Base-by-base conservation (phyloP, 2,888 invertebrate species). In the Amphipyra tragopoginis region DNA sequence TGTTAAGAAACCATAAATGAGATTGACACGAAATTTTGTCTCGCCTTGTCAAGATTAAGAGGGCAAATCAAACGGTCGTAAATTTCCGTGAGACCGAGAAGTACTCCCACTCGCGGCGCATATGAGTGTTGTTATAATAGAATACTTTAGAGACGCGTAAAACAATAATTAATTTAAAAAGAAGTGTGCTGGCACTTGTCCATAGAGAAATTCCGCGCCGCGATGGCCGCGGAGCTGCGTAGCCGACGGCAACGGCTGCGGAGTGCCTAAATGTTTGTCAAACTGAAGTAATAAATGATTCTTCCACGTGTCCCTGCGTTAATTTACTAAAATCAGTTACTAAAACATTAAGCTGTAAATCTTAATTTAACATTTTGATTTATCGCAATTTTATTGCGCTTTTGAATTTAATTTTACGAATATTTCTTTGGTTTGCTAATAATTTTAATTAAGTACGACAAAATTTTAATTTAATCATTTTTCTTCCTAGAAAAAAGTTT, bases 141-240 rank as follows among this genome's bases (percentile, higher is more conserved):
- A 89, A 92, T 89, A 86, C 86, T 91, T 91, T 89, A 90, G 88
- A 90, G 88, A 83, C 84, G 86, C 87, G 90, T 92, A 91, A 91
- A 93, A 93, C 90, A 92, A 93, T 94, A 93, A 94, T 94, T 94
- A 93, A 93, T 93, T 90, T 91, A 88, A 90, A 90, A 93, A 92
- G 89, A 91, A 87, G 80, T 85, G 85, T 75, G 83, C 83, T 94
- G 94, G 93, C 94, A 92, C 82, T 79, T 81, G 79, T 89, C 93
- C 93, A 93, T 85, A 77, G 79, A 83, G 72, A 90, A 90, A 91
- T 89, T 90, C 89, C 86, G 80, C 66, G 80, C 76, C 70, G 64
- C 71, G 74, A 75, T 68, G 75, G 58, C 43, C 34, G 47, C 39
- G 14, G 44, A 9, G 51, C 43, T 36, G 55, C 38, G 21, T 2